These are phyloP conservation scores for Marisa cornuarietis DNA, from an alignment of 1,140 invertebrate species.

Conservation along the genomic window DNA sequence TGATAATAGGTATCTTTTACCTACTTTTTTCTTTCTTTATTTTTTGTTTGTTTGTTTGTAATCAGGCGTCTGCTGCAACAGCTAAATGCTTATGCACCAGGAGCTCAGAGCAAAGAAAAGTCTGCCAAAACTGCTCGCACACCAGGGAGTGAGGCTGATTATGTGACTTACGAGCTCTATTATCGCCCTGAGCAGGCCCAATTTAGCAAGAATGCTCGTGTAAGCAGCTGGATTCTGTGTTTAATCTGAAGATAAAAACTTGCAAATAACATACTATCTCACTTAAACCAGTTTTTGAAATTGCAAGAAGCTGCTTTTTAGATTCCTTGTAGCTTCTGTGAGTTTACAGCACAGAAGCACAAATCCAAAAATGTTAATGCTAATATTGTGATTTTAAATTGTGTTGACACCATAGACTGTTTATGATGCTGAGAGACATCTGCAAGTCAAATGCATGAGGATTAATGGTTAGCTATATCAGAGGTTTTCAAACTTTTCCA, in stretches of 20 bases:
- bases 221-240: conserved; percentile 65
- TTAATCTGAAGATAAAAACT: not conserved
- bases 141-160: conserved; percentile 34
- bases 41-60: not conserved
- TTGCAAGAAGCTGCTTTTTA: not conserved
- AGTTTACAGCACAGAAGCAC: too few species aligned
- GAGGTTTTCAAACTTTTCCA: too few species aligned
- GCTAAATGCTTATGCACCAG: conserved; percentile 51
- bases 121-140: conserved; percentile 7
- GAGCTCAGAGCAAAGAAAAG: conserved; percentile 27
- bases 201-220: conserved; percentile 76
- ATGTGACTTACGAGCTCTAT: conserved; percentile 72
- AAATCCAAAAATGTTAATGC: too few species aligned
- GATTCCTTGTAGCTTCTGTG: not conserved
- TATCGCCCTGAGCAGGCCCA: conserved; percentile 74
- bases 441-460: too few species aligned
- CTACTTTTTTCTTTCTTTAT: not conserved
- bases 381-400: too few species aligned
- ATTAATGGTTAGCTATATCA: too few species aligned
- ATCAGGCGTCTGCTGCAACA: conserved; percentile 54
- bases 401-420: too few species aligned
- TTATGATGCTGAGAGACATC: too few species aligned
- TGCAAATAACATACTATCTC: not conserved
- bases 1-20: not conserved
- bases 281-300: not conserved